Base-by-base conservation (phyloP, 2,888 invertebrate genomes). In the Cataglyphis altisquamis region DNA sequence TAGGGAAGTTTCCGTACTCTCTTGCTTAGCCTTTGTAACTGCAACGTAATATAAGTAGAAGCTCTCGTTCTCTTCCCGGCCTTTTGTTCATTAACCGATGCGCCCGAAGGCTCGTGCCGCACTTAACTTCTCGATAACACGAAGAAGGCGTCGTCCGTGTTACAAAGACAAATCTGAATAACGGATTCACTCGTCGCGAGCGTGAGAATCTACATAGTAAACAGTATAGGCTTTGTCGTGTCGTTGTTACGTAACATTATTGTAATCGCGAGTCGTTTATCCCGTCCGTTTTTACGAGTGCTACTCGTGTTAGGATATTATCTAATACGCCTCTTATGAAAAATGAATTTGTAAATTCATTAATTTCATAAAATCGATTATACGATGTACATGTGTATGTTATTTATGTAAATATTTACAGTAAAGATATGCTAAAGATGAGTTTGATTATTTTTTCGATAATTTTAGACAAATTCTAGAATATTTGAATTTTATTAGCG, bases 61-160 rank as follows among this genome's bases (percentile, higher is more conserved):
- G 77, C 55, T 83, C 78, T 82, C 63, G 18, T 62, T 52, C 60
- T 55, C 36, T 48, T 41, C 63, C 15, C 41, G 2, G 68, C 72
- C 77, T 82, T 82, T 86, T 84, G 86, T 84, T 84, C 84, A 78
- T 84, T 77, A 86, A 84, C 72, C 66, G 63, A 80, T 67, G 70
- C 66, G 63, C 66, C 66, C 85, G 85, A 21, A 64, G 52, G 75
- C 70, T 67, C 72, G 66, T 57, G 70, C 48, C 64, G 78, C 62
- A 66, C 77, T 86, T 82, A 86, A 86, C 52, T 84, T 72, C 77
- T 84, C 82, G 62, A 84, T 86, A 84, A 82, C 64, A 70, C 72
- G 48, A 78, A 82, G 86, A 84, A 67, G 77, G 57, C 82, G 67
- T 62, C 77, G 67, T 75, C 67, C 57, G 52, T 8, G 55, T 84